Conservation (phyloP, 1,140 invertebrate genomes). For the Tetramorium simillimum region DNA sequence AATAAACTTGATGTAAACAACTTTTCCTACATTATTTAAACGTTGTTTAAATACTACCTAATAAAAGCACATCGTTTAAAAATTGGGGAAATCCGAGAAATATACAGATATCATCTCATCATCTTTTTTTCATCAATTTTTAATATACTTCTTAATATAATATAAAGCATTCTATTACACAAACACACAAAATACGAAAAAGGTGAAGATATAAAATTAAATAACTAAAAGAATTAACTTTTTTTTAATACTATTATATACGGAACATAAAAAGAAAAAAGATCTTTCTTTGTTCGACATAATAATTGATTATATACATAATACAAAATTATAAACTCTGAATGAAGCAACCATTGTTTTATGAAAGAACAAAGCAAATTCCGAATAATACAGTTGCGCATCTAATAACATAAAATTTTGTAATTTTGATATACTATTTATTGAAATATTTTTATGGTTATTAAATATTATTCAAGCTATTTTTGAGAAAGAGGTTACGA, state of each 20-base stretch:
- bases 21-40: neutral
- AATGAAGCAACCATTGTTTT: neutral
- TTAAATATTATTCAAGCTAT: neutral
- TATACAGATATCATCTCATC: neutral
- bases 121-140: neutral
- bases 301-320: constrained; percentile 18
- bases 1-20: neutral
- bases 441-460: neutral
- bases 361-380: constrained; percentile 9
- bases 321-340: constrained; percentile 19
- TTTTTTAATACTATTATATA: neutral
- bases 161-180: neutral
- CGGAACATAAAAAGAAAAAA: constrained; percentile 16
- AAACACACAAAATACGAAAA: neutral
- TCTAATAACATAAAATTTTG: neutral
- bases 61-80: neutral
- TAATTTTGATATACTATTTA: neutral
- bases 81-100: neutral
- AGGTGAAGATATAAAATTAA: constrained; percentile 9
- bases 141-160: neutral
- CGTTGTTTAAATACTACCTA: neutral
- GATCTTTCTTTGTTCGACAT: constrained; percentile 31
- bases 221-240: neutral
- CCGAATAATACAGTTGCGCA: neutral
- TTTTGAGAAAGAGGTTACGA: neutral